phyloP scores from a whole-genome alignment of 2,797 vertebrate species.

The Anabas testudineus region DNA sequence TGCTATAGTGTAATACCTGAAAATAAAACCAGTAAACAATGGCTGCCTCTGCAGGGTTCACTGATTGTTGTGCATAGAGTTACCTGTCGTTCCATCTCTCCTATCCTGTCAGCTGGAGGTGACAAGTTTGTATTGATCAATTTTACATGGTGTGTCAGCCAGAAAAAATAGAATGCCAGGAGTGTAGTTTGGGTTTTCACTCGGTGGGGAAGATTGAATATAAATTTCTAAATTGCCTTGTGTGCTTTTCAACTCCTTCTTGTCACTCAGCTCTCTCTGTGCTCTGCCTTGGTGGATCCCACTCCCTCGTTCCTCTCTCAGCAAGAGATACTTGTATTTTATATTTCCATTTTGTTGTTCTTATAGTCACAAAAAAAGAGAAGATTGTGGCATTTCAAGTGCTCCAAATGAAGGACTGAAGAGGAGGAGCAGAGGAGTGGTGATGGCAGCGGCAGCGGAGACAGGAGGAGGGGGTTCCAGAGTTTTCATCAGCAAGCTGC shows the following conservation, averaged over 20 bases:
- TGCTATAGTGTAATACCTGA: slow-evolving; percentile 5
- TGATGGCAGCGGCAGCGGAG: slow-evolving; percentile 26
- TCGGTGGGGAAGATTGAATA: slow-evolving; percentile 55
- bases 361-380: slow-evolving; percentile 27
- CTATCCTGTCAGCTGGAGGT: slow-evolving; percentile 58
- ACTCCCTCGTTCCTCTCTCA: slow-evolving; percentile 13
- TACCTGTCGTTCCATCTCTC: slow-evolving; percentile 61
- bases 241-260: slow-evolving; percentile 66
- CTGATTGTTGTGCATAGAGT: slow-evolving; percentile 46
- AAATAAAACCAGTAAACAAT: slow-evolving; percentile 43
- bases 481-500: slow-evolving; percentile 72
- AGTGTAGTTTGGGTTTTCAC: slow-evolving; percentile 64
- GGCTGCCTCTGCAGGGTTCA: slow-evolving; percentile 35
- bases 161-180: slow-evolving; percentile 70
- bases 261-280: slow-evolving; percentile 53
- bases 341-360: slow-evolving; percentile 59
- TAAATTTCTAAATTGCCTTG: slow-evolving; percentile 73
- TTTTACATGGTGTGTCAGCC: slow-evolving; percentile 71
- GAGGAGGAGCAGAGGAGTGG: slow-evolving; percentile 34
- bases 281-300: slow-evolving; percentile 24
- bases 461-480: slow-evolving; percentile 22
- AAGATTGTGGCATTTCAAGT: slow-evolving; percentile 31
- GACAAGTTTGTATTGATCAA: slow-evolving; percentile 77
- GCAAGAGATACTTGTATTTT: slow-evolving; percentile 37
- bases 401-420: slow-evolving; percentile 43